Evolutionary conservation across 2,888 invertebrate genomes (phyloP).

Genomic region (Falcaria lacertinaria): DNA sequence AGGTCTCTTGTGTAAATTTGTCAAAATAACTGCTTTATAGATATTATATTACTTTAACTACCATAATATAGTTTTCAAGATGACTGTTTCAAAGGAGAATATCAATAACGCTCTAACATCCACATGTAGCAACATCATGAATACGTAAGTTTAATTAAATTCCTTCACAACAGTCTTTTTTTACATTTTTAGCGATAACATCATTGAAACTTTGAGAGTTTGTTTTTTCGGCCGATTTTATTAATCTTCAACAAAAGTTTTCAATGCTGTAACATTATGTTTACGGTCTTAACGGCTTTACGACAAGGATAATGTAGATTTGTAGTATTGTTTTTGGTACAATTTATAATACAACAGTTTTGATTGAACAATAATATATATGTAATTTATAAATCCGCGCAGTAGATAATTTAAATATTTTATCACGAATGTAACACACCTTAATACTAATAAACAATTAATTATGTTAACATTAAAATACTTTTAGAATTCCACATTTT

Average conservation of each 20-base stretch:
- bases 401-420: slow-evolving; percentile 47
- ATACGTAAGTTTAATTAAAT: background rate
- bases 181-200: background rate
- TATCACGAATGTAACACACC: slow-evolving; percentile 70
- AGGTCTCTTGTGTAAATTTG: too few species aligned
- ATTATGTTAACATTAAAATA: slow-evolving; percentile 61
- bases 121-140: too few species aligned
- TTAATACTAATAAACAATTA: slow-evolving; percentile 63
- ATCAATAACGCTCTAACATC: too few species aligned
- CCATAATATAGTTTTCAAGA: too few species aligned
- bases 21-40: too few species aligned
- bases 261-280: background rate
- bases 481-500: slow-evolving; percentile 60
- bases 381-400: slow-evolving; percentile 46
- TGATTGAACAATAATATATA: slow-evolving; percentile 34
- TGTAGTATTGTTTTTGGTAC: too few species aligned
- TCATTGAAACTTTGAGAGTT: too few species aligned
- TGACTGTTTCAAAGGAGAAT: too few species aligned
- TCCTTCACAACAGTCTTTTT: background rate
- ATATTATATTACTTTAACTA: too few species aligned
- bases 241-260: background rate
- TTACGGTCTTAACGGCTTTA: slow-evolving; percentile 9
- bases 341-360: slow-evolving; percentile 32
- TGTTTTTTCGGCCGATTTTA: background rate
- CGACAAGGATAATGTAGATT: slow-evolving; percentile 17